Evolutionary conservation across 2,797 vertebrate species (phyloP).

Genomic region (Eulemur mongoz): DNA sequence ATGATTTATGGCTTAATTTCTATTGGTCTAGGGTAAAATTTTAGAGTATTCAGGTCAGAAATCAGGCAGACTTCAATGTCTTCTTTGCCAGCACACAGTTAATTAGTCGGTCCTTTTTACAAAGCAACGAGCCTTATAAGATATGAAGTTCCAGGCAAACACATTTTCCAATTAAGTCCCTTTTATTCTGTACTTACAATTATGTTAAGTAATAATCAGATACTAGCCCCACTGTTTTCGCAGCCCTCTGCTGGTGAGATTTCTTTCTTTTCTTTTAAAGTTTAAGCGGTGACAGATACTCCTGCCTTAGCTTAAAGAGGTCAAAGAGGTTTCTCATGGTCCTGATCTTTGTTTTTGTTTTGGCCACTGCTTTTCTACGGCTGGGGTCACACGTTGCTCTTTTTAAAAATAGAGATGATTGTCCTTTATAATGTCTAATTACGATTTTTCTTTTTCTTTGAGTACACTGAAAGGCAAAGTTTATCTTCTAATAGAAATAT

Average conservation of each 20-base stretch:
- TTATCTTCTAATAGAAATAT: neutral
- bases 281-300: neutral
- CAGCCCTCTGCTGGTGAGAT: neutral
- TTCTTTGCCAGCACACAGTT: neutral
- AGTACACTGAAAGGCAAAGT: neutral
- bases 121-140: neutral
- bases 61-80: neutral
- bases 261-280: slow-evolving; percentile 16
- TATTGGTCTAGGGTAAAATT: neutral
- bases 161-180: neutral
- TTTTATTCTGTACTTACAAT: slow-evolving; percentile 14
- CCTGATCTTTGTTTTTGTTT: neutral
- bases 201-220: neutral
- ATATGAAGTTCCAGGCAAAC: neutral
- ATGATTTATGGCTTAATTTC: neutral
- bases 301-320: neutral
- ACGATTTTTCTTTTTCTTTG: neutral
- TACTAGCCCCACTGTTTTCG: neutral
- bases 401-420: neutral
- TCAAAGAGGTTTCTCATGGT: neutral
- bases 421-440: neutral
- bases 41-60: neutral
- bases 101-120: neutral
- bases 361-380: neutral
- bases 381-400: neutral